Evolutionary conservation across 2,113 vertebrate species (phyloP), one percentile per base, ranked within the genome.

Genomic region (Corythoichthys intestinalis): DNA sequence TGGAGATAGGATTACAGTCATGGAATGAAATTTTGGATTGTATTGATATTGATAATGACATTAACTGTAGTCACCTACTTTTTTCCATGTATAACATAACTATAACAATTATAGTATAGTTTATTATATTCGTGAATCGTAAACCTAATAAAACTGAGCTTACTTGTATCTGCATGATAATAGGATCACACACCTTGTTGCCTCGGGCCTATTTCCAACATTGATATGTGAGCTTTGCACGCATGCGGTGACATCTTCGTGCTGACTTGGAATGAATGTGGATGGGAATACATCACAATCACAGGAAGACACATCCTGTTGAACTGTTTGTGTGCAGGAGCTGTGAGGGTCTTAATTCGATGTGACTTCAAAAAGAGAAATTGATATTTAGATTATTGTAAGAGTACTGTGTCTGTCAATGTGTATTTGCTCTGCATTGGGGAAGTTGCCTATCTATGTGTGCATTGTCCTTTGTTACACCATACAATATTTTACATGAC

Each of bases 221-320:
- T 37, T 60, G 20, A 69, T 64, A 57, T 28, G 20, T 61, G 4
- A 46, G 17, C 20, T 8, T 69, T 57, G 46, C 56, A 60, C 46
- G 59, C 54, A 38, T 15, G 63, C 15, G 28, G 34, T 6, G 50
- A 68, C 52, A 28, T 0, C 13, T 28, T 12, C 7, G 0, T 0
- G 7, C 48, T 67, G 35, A 53, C 1, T 52, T 66, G 39, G 50
- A 53, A 41, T 54, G 2, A 39, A 15, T 6, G 34, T 5, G 34
- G 37, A 14, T 58, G 13, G 11, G 13, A 58, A 38, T 58, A 2
- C 4, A 10, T 47, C 48, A 20, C 11, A n/a, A 39, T 74, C 47
- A 12, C 67, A 69, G 74, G 79, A 86, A 82, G 83, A 76, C 59
- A 8, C 67, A 37, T 38, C 52, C 4, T 39, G 11, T 39, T 37